Evolutionary conservation across 2,888 invertebrate species (phyloP).

Genomic region (Pseudococcus jackbeardsleyi): DNA sequence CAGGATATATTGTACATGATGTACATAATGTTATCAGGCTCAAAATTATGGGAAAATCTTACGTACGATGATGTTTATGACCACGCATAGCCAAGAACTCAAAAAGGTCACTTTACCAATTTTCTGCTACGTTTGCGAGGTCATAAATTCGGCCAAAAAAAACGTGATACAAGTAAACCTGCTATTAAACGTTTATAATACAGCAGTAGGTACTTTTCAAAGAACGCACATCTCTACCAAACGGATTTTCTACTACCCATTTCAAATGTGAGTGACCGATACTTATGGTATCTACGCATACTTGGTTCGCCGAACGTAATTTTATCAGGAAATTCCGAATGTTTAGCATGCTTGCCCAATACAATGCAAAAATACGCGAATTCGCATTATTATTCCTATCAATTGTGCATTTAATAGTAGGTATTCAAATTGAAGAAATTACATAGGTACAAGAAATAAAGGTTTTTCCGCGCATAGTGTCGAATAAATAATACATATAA

Average conservation of each 20-base stretch:
- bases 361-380: neutral
- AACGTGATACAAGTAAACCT: neutral
- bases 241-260: neutral
- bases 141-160: neutral
- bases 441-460: neutral
- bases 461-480: neutral
- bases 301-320: neutral
- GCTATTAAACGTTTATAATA: neutral
- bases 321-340: neutral
- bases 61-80: neutral
- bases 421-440: neutral
- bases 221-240: neutral
- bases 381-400: neutral
- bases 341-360: neutral
- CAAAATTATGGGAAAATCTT: constrained; percentile 32
- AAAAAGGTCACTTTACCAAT: constrained; percentile 19
- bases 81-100: neutral
- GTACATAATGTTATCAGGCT: neutral
- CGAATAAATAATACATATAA: neutral
- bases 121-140: constrained; percentile 37
- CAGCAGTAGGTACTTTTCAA: neutral
- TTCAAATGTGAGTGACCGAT: neutral
- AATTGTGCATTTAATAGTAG: neutral
- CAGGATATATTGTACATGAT: neutral
- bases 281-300: neutral